Percentiles rank a stretch among this genome's conserved stretches.
Evolutionary conservation across 2,113 vertebrate genomes (phyloP).

Genomic region (Trinectes maculatus): DNA sequence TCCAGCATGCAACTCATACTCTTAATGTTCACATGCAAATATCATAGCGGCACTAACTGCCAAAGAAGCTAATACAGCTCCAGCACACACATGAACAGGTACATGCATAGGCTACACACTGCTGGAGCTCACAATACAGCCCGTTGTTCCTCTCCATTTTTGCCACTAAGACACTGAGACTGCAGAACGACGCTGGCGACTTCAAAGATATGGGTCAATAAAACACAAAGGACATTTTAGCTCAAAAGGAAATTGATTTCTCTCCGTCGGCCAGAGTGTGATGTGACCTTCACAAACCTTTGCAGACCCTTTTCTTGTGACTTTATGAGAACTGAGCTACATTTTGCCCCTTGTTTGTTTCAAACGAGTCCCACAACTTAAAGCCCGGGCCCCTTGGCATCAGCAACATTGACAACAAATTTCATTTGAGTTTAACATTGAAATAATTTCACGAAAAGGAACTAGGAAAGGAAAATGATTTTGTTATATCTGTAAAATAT

Average conservation of each 20-base stretch:
- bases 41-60: neutral
- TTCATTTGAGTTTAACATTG: no score
- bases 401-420: no score
- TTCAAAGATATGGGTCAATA: conserved; percentile 79
- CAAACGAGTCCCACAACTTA: conserved; percentile 28
- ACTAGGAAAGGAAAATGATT: no score
- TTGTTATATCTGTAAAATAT: no score
- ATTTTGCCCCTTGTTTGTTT: conserved; percentile 45
- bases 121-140: conserved; percentile 32
- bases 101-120: conserved; percentile 6
- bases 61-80: neutral
- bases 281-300: conserved; percentile 70
- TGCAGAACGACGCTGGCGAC: conserved; percentile 58
- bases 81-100: conserved; percentile 15
- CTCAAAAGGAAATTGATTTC: conserved; percentile 77
- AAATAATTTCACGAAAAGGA: no score
- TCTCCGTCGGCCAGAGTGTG: conserved; percentile 45
- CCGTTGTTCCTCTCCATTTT: conserved; percentile 35
- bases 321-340: conserved; percentile 57
- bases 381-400: conserved; percentile 4
- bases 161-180: conserved; percentile 47
- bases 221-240: conserved; percentile 70
- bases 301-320: conserved; percentile 26
- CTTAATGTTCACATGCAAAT: conserved; percentile 22
- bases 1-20: conserved; percentile 4